These are phyloP conservation scores for Syrmaticus mikado DNA, from an alignment of 2,113 vertebrate species.

Conservation along the genomic window DNA sequence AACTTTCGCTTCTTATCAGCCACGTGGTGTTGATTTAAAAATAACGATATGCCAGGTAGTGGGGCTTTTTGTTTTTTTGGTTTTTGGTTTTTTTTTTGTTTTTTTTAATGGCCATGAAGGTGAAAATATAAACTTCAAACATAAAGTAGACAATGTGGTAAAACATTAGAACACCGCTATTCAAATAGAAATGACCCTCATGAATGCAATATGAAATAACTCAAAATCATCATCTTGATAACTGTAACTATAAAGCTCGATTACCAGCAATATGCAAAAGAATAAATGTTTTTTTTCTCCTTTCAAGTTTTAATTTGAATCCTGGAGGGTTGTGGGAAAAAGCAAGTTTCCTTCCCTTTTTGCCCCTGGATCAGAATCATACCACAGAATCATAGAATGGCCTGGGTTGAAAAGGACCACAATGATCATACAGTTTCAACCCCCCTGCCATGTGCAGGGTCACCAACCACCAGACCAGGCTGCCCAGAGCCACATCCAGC, in stretches of 20 bases:
- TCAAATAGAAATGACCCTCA: neutral
- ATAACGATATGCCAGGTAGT: neutral
- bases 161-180: neutral
- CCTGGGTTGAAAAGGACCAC: no score
- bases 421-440: no score
- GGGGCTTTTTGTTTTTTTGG: no score
- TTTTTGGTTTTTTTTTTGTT: no score
- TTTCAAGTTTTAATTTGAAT: neutral
- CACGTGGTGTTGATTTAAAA: neutral
- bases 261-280: neutral
- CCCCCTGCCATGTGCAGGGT: no score
- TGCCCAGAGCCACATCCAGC: no score
- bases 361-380: neutral
- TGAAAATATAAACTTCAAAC: neutral
- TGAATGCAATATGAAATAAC: neutral
- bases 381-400: no score
- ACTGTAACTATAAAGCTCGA: neutral
- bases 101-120: neutral
- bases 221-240: neutral
- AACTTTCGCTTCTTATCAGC: neutral
- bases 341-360: neutral
- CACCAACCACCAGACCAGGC: no score
- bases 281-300: neutral
- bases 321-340: accelerated
- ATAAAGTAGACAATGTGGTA: neutral